These are phyloP conservation scores for Lytechinus variegatus DNA, from an alignment of 35 echinoderm and acorn worm species.

Conservation along the genomic window DNA sequence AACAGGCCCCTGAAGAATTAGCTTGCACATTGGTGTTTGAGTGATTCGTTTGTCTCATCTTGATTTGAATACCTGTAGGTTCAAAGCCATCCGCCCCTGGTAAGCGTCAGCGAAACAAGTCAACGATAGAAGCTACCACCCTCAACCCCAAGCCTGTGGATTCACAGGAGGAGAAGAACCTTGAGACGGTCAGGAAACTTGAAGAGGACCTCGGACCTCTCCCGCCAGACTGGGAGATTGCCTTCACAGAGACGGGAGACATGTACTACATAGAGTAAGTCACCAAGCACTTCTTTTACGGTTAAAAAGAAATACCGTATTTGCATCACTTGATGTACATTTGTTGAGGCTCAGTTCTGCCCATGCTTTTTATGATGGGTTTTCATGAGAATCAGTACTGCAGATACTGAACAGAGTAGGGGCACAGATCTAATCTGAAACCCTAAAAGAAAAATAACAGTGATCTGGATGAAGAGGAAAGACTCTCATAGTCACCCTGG, in stretches of 20 bases:
- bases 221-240: slow-evolving; percentile 82
- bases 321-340: no score
- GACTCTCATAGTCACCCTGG: not conserved
- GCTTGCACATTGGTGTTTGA: no score
- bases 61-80: slow-evolving; percentile 42
- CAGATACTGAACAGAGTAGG: no score
- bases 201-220: slow-evolving; percentile 77
- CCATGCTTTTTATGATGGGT: no score
- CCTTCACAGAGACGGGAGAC: slow-evolving; percentile 96
- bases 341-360: no score
- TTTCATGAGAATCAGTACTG: no score
- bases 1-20: no score
- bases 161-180: slow-evolving; percentile 61
- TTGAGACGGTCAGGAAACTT: slow-evolving; percentile 68
- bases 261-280: slow-evolving; percentile 99
- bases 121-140: slow-evolving; percentile 91
- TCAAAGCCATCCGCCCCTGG: slow-evolving; percentile 88
- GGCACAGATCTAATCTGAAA: not conserved
- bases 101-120: slow-evolving; percentile 94
- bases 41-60: not conserved
- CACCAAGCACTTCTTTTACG: not conserved
- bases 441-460: not conserved
- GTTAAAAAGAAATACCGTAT: no score
- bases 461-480: not conserved
- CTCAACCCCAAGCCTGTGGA: slow-evolving; percentile 67